Evolutionary conservation across 37 sponge, comb jelly and placozoan genomes (phyloP).

Genomic region (Oscarella lobularis): DNA sequence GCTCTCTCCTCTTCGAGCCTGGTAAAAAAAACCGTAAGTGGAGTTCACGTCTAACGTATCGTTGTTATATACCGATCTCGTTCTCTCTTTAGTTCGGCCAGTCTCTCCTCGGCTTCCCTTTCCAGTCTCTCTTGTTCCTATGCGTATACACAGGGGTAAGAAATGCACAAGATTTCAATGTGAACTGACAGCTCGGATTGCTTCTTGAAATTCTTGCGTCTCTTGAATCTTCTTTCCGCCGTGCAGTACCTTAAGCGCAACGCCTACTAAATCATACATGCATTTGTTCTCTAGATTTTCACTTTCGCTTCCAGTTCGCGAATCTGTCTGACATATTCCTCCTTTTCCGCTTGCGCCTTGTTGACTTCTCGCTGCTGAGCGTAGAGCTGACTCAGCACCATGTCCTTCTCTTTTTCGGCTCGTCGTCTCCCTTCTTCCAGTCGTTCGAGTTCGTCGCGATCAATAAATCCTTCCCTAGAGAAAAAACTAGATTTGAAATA

Average conservation of each 20-base stretch:
- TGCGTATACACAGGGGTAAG: too few species aligned
- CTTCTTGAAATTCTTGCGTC: slow-evolving; percentile 20
- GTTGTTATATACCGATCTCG: background rate
- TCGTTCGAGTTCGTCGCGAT: background rate
- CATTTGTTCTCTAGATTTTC: too few species aligned
- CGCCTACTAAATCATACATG: too few species aligned
- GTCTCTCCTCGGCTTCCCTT: slow-evolving; percentile 20
- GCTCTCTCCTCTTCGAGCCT: slow-evolving; percentile 28
- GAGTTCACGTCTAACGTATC: too few species aligned
- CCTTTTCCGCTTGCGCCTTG: background rate
- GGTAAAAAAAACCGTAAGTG: too few species aligned
- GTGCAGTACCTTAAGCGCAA: slow-evolving; percentile 10
- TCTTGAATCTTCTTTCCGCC: slow-evolving; percentile 11
- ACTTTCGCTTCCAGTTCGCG: background rate
- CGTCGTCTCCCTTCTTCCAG: background rate
- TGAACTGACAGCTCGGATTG: slow-evolving; percentile 6
- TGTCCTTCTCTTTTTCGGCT: background rate
- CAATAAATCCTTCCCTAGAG: background rate
- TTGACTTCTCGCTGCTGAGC: background rate
- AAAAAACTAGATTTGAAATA: background rate
- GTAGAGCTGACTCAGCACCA: background rate
- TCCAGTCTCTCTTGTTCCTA: slow-evolving; percentile 29
- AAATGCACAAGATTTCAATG: too few species aligned
- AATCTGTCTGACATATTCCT: background rate
- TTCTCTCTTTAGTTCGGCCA: slow-evolving; percentile 21